Conservation (phyloP, 2,888 invertebrate species). For the Ophion costatus region DNA sequence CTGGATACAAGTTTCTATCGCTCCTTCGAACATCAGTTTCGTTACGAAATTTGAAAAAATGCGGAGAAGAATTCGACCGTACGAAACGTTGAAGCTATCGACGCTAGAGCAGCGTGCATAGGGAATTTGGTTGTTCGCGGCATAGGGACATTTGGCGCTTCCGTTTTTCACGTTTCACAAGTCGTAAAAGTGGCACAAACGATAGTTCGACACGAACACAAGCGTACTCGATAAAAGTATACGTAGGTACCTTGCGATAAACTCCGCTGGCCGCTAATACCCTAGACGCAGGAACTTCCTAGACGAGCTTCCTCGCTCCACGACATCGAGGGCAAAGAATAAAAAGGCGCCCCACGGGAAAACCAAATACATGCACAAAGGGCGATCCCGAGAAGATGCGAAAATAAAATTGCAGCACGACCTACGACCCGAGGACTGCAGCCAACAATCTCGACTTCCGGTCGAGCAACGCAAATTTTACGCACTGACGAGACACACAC, state of each 20-base stretch:
- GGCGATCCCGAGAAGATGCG: constrained; percentile 43
- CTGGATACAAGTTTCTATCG: background rate
- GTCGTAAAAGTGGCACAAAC: background rate
- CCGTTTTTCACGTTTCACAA: background rate
- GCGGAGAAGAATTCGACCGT: background rate
- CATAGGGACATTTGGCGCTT: background rate
- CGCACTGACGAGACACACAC: background rate
- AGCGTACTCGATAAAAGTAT: background rate
- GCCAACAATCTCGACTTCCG: background rate
- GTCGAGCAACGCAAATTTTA: background rate
- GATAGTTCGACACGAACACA: background rate
- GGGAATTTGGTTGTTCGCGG: background rate
- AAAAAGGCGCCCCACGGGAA: background rate
- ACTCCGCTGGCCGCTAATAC: background rate
- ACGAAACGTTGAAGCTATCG: background rate
- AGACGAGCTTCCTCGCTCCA: background rate
- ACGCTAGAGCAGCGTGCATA: background rate
- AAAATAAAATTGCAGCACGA: constrained; percentile 60
- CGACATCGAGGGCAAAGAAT: constrained; percentile 15
- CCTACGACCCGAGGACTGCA: constrained; percentile 62
- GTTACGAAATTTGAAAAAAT: background rate
- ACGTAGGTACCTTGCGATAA: background rate
- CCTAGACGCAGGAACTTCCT: constrained; percentile 12
- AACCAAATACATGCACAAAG: constrained; percentile 43
- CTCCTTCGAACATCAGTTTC: background rate